Conservation (phyloP, 2,113 vertebrate genomes). For the Anoura caudifer region DNA sequence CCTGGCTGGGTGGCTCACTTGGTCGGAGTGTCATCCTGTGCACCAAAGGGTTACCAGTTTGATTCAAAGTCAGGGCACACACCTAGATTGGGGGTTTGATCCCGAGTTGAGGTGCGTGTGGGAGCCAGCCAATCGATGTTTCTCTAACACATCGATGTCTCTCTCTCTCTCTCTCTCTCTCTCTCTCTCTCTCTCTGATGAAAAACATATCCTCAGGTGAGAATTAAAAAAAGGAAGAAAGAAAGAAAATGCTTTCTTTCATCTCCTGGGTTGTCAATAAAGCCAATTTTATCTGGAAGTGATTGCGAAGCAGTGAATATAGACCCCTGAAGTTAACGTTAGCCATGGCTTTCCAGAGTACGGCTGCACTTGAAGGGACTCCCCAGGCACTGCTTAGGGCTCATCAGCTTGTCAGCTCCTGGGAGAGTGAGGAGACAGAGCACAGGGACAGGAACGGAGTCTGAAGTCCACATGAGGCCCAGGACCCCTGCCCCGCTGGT, state of each 20-base stretch:
- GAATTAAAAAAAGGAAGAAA: too few species aligned
- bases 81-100: too few species aligned
- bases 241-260: neutral
- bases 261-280: slow-evolving; percentile 7
- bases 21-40: too few species aligned
- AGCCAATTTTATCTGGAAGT: neutral
- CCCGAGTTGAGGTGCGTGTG: too few species aligned
- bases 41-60: too few species aligned
- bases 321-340: neutral
- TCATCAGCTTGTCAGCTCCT: neutral
- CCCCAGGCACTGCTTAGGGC: neutral
- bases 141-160: too few species aligned
- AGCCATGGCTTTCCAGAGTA: neutral
- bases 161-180: too few species aligned
- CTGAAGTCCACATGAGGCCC: neutral
- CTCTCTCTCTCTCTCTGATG: too few species aligned
- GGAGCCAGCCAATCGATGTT: too few species aligned
- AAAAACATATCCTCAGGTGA: too few species aligned
- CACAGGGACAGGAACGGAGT: neutral
- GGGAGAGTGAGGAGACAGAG: neutral
- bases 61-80: too few species aligned
- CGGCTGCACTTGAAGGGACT: neutral
- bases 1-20: too few species aligned
- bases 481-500: neutral
- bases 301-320: slow-evolving; percentile 25